Evolutionary conservation across 1,140 invertebrate genomes (phyloP).

Genomic region (Sweltsa coloradensis): DNA sequence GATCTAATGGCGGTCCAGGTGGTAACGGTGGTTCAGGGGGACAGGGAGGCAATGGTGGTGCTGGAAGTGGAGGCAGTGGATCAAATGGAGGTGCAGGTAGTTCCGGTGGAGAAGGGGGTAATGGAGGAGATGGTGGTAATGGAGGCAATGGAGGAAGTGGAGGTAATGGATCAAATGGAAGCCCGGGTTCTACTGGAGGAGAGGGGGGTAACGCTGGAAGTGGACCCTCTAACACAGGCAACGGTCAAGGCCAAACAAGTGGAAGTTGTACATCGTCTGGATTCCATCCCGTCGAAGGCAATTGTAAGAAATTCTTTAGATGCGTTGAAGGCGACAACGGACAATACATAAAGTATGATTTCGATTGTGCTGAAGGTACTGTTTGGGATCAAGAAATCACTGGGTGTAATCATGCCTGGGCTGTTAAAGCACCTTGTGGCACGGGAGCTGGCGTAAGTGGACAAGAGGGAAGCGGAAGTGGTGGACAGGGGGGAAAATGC

Average conservation of each 20-base stretch:
- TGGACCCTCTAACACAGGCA: no score
- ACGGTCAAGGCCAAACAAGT: no score
- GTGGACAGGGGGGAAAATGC: neutral
- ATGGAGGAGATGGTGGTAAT: neutral
- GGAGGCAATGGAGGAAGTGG: neutral
- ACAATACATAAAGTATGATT: slow-evolving; percentile 44
- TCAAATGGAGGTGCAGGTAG: neutral
- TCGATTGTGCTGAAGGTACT: slow-evolving; percentile 48
- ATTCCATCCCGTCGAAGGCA: slow-evolving; percentile 35
- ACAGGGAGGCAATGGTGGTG: neutral
- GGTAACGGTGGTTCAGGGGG: no score
- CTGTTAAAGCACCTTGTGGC: no score
- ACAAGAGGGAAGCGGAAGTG: neutral
- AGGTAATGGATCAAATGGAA: neutral
- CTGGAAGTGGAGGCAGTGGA: no score
- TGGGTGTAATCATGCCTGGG: slow-evolving; percentile 45
- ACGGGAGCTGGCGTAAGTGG: no score
- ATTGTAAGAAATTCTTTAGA: slow-evolving; percentile 54
- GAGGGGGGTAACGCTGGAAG: no score
- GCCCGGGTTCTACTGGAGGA: neutral
- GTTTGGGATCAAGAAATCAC: slow-evolving; percentile 46
- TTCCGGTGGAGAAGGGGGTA: neutral
- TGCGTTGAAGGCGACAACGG: slow-evolving; percentile 46
- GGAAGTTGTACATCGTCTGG: slow-evolving; percentile 20
- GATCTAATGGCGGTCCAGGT: no score